A percentile compares a stretch with the other conserved stretches of the same genome.
Evolutionary conservation across 2,113 vertebrate species (phyloP).

Genomic region (Myrmecobius fasciatus): DNA sequence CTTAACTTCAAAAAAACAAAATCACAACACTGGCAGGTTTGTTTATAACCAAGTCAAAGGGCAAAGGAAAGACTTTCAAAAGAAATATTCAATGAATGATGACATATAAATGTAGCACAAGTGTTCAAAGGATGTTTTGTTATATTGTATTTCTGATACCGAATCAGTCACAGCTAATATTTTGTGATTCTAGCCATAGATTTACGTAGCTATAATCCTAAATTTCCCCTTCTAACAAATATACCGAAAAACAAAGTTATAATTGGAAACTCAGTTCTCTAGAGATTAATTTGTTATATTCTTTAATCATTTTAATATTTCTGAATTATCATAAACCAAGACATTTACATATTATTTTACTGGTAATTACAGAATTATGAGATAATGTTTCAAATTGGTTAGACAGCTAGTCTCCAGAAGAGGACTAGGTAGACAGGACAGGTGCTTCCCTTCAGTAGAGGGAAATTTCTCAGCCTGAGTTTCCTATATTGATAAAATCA

Average conservation of each 20-base stretch:
- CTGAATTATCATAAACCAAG: not conserved
- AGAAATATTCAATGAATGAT: slow-evolving; percentile 12
- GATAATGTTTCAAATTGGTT: not conserved
- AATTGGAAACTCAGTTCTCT: not conserved
- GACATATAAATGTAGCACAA: slow-evolving; percentile 24
- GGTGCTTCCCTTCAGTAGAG: not conserved
- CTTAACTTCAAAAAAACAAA: slow-evolving; percentile 66
- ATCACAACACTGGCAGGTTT: not conserved
- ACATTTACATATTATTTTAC: not conserved
- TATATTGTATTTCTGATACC: not conserved
- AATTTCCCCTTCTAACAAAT: not conserved
- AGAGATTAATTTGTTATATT: not conserved
- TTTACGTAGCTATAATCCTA: not conserved
- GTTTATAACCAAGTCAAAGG: slow-evolving; percentile 39
- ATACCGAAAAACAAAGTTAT: not conserved
- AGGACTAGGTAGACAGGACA: not conserved
- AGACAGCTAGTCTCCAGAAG: not conserved
- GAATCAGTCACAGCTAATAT: not conserved
- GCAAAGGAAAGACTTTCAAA: slow-evolving; percentile 49
- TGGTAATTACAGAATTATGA: not conserved
- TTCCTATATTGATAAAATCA: not conserved
- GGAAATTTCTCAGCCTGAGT: not conserved
- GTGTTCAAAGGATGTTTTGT: slow-evolving; percentile 22
- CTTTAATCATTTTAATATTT: not conserved
- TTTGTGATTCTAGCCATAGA: not conserved